Percentiles rank a stretch among this genome's conserved stretches.
phyloP scores from a whole-genome alignment of 2,113 vertebrate species.

The Tautogolabrus adspersus region DNA sequence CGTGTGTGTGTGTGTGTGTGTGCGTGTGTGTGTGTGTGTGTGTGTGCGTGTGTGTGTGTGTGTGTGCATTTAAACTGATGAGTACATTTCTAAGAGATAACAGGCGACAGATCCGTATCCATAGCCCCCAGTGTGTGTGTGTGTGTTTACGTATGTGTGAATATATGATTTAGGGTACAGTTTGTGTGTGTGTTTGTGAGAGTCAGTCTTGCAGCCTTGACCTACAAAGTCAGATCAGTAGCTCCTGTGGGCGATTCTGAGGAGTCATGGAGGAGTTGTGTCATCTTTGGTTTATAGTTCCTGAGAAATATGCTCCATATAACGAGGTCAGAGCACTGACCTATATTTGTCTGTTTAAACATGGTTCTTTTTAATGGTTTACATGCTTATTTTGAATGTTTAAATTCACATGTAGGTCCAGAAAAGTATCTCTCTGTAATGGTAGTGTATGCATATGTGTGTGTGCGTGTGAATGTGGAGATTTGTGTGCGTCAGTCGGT shows the following conservation, averaged over 20 bases:
- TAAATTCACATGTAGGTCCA: neutral
- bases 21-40: neutral
- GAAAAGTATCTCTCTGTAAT: neutral
- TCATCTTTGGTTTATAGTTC: conserved; percentile 32
- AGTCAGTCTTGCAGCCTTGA: neutral
- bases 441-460: neutral
- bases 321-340: conserved; percentile 18
- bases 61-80: neutral
- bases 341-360: neutral
- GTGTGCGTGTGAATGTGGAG: conserved; percentile 21
- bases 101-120: too few relatives aligned
- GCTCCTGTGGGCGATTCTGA: conserved; percentile 12
- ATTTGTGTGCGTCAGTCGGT: conserved; percentile 33
- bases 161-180: too few relatives aligned
- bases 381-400: neutral
- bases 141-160: neutral
- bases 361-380: neutral
- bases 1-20: neutral
- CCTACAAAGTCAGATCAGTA: conserved; percentile 7
- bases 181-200: too few relatives aligned
- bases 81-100: too few relatives aligned
- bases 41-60: neutral
- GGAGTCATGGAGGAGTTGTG: conserved; percentile 23
- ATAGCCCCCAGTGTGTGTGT: neutral
- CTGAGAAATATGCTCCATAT: conserved; percentile 20